Evolutionary conservation across 1,140 invertebrate genomes (phyloP), one percentile per base, ranked within the genome.

Genomic region (Armadillidium nasatum): DNA sequence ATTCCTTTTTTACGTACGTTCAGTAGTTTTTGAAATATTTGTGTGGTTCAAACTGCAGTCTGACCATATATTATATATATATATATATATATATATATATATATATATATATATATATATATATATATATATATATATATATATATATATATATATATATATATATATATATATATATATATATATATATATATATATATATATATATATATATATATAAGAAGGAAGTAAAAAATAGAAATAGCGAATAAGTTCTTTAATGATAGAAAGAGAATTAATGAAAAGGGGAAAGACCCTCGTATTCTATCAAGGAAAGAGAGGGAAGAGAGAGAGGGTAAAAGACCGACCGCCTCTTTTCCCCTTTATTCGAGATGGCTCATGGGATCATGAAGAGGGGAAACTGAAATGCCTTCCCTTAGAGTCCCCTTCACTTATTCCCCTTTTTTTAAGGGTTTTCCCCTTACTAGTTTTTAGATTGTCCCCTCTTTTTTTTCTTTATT

Each of bases 181-280:
- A 50, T 50, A 9, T 50, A 10, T 50, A 50, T 50, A 9, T 50
- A 50, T 50, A 50, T 50, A 9, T 50, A 50, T 50, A 10, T 50
- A 50, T 50, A 9, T 50, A 50, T 15, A 50, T 50, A 50, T 50
- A 9, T 50, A 15, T 50, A 9, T 50, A 60, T 7, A 15, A 13
- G 50, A 3, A 60, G 11, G 7, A 60, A 60, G 50, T 19, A 60
- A 60, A 60, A 60, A 60, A 60, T 60, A 33, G 50, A 60, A 60
- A 60, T 60, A 19, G 50, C 11, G 50, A 60, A 33, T 33, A 60
- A 60, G 19, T 60, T 60, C 50, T 60, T 60, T 60, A 60, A 60
- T 60, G 50, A 60, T 60, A 19, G 50, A 60, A 60, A 60, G 50
- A 19, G 50, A 60, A 60, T 60, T 60, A 60, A 60, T 60, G 50